Evolutionary conservation across 2,113 vertebrate species (phyloP).

Genomic region (Ameiurus melas): DNA sequence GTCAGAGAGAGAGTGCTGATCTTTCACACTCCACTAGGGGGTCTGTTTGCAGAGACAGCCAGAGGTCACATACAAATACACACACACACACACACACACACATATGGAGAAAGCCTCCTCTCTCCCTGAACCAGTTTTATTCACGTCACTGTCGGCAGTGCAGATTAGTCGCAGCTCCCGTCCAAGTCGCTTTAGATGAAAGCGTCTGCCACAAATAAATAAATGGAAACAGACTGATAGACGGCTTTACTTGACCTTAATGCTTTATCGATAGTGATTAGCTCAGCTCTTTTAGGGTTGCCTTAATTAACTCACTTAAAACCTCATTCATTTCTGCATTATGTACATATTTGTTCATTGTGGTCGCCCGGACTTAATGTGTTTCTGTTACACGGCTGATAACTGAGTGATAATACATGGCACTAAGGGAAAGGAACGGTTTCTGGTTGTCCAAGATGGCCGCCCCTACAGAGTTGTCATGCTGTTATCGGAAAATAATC

Average conservation of each 20-base stretch:
- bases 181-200: not conserved
- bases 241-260: not conserved
- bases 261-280: not conserved
- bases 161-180: not conserved
- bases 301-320: not conserved
- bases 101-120: not conserved
- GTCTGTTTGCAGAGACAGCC: conserved; percentile 29
- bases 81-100: not conserved
- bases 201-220: not conserved
- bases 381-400: not conserved
- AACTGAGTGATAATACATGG: not conserved
- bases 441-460: not conserved
- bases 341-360: not conserved
- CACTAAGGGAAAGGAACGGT: not conserved
- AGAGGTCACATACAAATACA: conserved; percentile 25
- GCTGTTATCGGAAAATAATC: too few species aligned
- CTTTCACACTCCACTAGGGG: conserved; percentile 27
- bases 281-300: not conserved
- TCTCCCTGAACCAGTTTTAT: not conserved
- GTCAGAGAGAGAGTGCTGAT: conserved; percentile 8
- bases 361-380: not conserved
- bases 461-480: not conserved
- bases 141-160: not conserved
- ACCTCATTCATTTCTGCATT: not conserved
- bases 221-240: not conserved